Conservation (phyloP, 2,113 vertebrate species). For the Ictalurus furcatus region DNA sequence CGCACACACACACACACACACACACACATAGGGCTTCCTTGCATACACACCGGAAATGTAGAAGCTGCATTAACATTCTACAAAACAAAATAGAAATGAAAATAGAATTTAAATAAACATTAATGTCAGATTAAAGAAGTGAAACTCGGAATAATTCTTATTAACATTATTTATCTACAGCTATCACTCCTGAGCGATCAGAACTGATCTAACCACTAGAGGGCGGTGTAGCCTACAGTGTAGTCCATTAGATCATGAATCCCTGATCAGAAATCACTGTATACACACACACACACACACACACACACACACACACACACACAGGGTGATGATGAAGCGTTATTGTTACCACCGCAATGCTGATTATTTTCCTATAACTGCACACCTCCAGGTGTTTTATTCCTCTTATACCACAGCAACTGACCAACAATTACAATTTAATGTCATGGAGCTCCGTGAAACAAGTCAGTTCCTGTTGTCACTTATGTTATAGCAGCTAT, state of each 20-base stretch:
- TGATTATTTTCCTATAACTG: background rate
- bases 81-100: background rate
- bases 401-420: background rate
- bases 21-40: background rate
- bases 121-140: background rate
- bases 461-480: background rate
- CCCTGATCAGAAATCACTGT: too few species aligned
- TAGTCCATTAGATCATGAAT: background rate
- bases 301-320: conserved; percentile 10
- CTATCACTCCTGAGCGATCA: background rate
- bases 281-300: background rate
- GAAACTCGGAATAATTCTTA: background rate
- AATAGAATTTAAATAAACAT: background rate
- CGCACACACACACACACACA: background rate
- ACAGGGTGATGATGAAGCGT: too few species aligned
- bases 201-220: conserved; percentile 57
- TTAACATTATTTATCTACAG: background rate
- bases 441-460: background rate
- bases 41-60: background rate
- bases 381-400: background rate
- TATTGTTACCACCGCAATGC: background rate
- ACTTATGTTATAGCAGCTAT: background rate
- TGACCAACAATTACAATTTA: background rate
- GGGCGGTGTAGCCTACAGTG: conserved; percentile 58
- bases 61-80: background rate